phyloP scores from a whole-genome alignment of 2,113 vertebrate genomes.

The Protobothrops mucrosquamatus region DNA sequence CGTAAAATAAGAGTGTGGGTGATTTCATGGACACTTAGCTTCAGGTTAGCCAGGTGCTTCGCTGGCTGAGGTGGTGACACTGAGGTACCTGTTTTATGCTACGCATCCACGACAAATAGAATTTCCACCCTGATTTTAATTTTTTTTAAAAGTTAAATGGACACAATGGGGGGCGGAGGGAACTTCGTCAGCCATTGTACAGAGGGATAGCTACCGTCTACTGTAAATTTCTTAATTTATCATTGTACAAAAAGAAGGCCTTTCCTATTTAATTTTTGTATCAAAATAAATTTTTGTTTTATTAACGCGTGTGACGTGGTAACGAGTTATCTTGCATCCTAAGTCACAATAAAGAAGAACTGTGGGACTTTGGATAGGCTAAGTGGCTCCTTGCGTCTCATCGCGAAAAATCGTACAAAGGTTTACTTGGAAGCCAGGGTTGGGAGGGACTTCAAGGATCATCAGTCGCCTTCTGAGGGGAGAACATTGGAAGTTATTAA shows the following conservation, averaged over 20 bases:
- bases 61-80: background rate
- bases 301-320: constrained; percentile 61
- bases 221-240: constrained; percentile 86
- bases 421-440: background rate
- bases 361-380: background rate
- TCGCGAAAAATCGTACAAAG: background rate
- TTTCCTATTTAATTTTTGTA: constrained; percentile 87
- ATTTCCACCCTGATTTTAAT: constrained; percentile 6
- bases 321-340: constrained; percentile 15
- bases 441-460: background rate
- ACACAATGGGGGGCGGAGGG: constrained; percentile 44
- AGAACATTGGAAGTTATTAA: background rate
- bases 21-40: background rate
- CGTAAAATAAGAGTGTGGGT: background rate
- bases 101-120: constrained; percentile 16
- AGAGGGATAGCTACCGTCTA: constrained; percentile 71
- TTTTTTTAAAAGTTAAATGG: constrained; percentile 51
- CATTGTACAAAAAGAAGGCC: constrained; percentile 72
- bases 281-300: constrained; percentile 76
- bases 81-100: constrained; percentile 60
- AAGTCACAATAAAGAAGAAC: background rate
- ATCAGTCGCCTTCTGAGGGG: background rate
- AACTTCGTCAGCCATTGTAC: constrained; percentile 55
- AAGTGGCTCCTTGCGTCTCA: background rate
- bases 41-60: background rate